Conservation (phyloP, 1,140 invertebrate species). For the Globodera ellingtonae region DNA sequence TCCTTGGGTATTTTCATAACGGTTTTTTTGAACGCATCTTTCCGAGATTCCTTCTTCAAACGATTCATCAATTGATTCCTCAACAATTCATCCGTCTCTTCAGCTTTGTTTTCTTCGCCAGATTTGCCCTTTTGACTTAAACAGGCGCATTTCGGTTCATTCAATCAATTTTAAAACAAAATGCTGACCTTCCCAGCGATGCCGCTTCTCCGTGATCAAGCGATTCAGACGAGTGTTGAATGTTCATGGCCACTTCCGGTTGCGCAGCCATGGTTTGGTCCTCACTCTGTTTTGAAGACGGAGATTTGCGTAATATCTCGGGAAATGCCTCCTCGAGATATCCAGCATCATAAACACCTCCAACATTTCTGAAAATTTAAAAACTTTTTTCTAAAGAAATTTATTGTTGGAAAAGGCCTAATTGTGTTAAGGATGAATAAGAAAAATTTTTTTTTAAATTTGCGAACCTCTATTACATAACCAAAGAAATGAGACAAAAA, state of each 20-base stretch:
- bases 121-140: background rate
- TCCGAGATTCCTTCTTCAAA: background rate
- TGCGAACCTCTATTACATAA: too few relatives aligned
- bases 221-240: background rate
- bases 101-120: background rate
- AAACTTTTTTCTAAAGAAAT: background rate
- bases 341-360: background rate
- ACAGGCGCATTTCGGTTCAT: background rate
- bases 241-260: background rate
- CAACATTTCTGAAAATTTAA: background rate
- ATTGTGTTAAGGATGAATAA: too few relatives aligned
- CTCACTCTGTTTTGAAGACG: background rate
- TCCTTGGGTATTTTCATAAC: background rate
- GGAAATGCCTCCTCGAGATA: background rate
- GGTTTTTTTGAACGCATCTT: background rate
- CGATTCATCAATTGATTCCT: conserved; percentile 7
- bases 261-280: background rate
- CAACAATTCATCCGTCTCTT: background rate
- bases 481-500: too few relatives aligned
- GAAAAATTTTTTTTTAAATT: background rate
- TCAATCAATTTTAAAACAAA: background rate
- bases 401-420: background rate
- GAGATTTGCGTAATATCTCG: background rate
- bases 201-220: background rate
- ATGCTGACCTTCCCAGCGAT: background rate